phyloP scores from a whole-genome alignment of 2,113 vertebrate species.

The Petrocephalus zakoni region DNA sequence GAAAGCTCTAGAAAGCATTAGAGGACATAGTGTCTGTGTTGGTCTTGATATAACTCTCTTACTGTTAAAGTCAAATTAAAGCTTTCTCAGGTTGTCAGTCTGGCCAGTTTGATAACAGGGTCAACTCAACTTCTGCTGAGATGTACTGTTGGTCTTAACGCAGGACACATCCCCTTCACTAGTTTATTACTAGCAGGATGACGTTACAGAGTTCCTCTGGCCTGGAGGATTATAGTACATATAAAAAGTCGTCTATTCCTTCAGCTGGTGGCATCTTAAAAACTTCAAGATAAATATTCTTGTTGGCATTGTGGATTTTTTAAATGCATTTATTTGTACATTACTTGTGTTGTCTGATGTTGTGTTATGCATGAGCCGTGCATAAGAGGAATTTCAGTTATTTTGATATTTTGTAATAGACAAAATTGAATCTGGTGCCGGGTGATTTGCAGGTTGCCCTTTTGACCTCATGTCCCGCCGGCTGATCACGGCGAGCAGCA shows the following conservation, averaged over 20 bases:
- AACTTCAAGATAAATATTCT: not conserved
- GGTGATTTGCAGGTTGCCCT: slow-evolving; percentile 67
- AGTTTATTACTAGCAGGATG: not conserved
- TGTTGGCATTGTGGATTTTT: not conserved
- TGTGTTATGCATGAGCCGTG: not conserved
- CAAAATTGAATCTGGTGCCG: not conserved
- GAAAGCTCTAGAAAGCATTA: not conserved
- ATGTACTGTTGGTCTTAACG: not conserved
- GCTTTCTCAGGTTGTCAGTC: not conserved
- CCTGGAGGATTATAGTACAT: not conserved
- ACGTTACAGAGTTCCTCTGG: not conserved
- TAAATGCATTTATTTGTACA: not conserved
- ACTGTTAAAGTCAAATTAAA: not conserved
- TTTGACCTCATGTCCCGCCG: slow-evolving; percentile 95
- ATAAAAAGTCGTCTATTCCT: not conserved
- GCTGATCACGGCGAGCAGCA: slow-evolving; percentile 81
- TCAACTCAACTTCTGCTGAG: too few species aligned
- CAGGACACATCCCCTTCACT: not conserved
- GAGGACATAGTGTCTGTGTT: not conserved
- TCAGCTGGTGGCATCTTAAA: not conserved
- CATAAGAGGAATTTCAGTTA: not conserved
- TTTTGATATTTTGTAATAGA: not conserved
- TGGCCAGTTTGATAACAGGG: not conserved
- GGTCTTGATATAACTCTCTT: not conserved
- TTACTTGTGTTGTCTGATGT: not conserved